A percentile compares a stretch with the other conserved stretches of the same genome.
Conservation (phyloP, 1,140 invertebrate species). For the Brachionus koreanus region DNA sequence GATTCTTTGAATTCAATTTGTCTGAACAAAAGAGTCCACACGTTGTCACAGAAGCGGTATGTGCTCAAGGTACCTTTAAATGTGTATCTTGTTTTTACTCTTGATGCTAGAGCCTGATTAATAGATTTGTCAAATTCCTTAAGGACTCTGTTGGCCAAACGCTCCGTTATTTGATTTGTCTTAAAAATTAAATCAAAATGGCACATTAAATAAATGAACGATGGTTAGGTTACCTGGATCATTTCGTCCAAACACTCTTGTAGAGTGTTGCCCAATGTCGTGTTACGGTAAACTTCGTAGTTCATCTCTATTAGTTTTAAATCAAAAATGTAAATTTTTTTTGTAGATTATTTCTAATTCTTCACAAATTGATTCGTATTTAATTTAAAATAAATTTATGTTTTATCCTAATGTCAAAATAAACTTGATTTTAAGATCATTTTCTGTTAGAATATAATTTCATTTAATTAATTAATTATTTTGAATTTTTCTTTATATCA, state of each 20-base stretch:
- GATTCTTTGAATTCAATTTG: conserved; percentile 96
- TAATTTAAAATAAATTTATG: not conserved
- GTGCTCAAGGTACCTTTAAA: conserved; percentile 93
- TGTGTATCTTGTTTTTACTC: conserved; percentile 83
- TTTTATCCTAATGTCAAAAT: not conserved
- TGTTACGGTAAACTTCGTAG: conserved; percentile 95
- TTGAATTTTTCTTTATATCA: no score
- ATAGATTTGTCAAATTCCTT: conserved; percentile 95
- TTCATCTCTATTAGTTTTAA: conserved; percentile 24
- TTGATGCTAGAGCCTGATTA: conserved; percentile 83
- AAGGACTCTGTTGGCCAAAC: conserved; percentile 82
- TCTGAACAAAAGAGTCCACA: conserved; percentile 99
- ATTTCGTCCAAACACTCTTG: conserved; percentile 92
- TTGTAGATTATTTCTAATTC: not conserved
- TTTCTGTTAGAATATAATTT: no score
- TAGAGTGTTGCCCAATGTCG: conserved; percentile 89
- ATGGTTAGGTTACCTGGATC: conserved; percentile 63
- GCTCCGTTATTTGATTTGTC: conserved; percentile 91
- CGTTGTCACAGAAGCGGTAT: conserved; percentile 99
- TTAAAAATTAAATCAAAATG: conserved; percentile 52
- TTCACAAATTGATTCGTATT: not conserved
- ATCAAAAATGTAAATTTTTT: not conserved
- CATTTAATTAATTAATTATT: not conserved
- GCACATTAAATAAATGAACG: not conserved
- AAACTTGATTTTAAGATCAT: not conserved